These are phyloP conservation scores for Tuta absoluta DNA, from an alignment of 2,888 invertebrate genomes.

Conservation along the genomic window DNA sequence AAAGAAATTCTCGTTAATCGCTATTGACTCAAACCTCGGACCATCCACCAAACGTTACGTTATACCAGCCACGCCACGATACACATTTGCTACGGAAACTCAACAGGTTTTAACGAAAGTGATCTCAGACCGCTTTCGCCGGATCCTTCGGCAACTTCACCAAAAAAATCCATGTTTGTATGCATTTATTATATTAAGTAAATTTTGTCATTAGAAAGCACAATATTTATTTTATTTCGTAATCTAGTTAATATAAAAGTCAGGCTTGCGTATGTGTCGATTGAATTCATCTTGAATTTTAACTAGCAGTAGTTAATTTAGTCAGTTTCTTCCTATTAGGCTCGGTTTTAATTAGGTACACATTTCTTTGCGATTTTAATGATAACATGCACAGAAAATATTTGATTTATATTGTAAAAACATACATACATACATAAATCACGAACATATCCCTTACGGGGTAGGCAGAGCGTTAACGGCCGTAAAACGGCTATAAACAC, in stretches of 20 bases:
- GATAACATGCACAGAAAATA: no score
- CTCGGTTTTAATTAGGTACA: no score
- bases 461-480: no score
- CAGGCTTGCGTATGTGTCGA: no score
- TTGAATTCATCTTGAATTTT: no score
- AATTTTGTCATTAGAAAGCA: background rate
- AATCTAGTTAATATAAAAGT: background rate
- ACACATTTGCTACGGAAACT: conserved; percentile 11
- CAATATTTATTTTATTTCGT: background rate
- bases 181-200: background rate
- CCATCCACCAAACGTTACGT: background rate
- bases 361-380: no score
- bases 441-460: no score
- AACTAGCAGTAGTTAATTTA: no score
- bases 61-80: conserved; percentile 2
- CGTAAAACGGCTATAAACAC: no score
- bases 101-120: conserved; percentile 20
- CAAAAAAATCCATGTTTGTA: conserved; percentile 5
- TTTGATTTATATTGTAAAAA: no score
- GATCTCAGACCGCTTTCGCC: conserved; percentile 12
- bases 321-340: no score
- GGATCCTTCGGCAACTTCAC: conserved; percentile 9
- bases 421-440: no score
- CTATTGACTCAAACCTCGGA: background rate
- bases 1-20: background rate